Evolutionary conservation across 2,888 invertebrate species (phyloP), one percentile per base, ranked within the genome.

Genomic region (Anaspis maculata): DNA sequence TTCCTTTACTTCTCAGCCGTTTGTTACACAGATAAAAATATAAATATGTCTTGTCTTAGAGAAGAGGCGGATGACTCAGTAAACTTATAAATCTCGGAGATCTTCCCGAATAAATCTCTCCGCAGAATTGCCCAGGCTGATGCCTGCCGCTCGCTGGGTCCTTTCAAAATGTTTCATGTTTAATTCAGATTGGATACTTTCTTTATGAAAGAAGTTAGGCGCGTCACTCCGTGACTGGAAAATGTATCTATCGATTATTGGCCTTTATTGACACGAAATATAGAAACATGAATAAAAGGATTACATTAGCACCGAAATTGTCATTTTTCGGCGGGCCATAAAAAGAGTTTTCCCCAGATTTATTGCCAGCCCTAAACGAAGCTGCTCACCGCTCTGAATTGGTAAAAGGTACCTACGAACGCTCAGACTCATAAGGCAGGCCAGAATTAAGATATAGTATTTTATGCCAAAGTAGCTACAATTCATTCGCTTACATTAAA

Each of bases 11-110:
- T 51, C 48, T 51, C 46, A 40, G 45, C 50, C 57, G 56, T 57
- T 57, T 56, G 57, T 57, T 54, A 55, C 44, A 46, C 48, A 57
- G 55, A 60, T 57, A 60, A 59, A 60, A 58, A 60, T 59, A 60
- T 59, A 60, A 59, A 61, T 59, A 61, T 51, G 54, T 49, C 54
- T 56, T 55, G 58, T 56, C 55, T 57, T 52, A 51, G 48, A 44
- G 40, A 42, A 41, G 48, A 42, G 49, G 49, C 47, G 53, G 49
- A 50, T 45, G 56, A 56, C 54, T 58, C 54, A 52, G 57, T 55
- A 57, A 60, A 60, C 61, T 59, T 56, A 59, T 59, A 57, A 59
- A 59, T 59, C 57, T 56, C 43, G 30, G 30, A 42, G 53, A 59
- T 58, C 51, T 48, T 43, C 32, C 40, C 32, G 46, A 49, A 57